Evolutionary conservation across 2,888 invertebrate genomes (phyloP), one percentile per base, ranked within the genome.

Genomic region (Nephrotoma appendiculata): DNA sequence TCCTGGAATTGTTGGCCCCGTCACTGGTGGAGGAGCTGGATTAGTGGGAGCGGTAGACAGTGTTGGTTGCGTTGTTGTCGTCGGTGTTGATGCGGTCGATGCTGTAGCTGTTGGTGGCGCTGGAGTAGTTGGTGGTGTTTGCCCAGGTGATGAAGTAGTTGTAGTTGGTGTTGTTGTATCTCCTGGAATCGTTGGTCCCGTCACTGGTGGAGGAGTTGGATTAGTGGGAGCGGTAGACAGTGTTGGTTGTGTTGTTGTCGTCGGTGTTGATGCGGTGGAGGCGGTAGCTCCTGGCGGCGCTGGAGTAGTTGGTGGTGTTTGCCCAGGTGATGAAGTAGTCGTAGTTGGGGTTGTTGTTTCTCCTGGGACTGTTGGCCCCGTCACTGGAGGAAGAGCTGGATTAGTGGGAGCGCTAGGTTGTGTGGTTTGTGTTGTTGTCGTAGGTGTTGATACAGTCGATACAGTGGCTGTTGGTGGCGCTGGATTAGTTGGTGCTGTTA

Each of bases 101-200:
- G 88, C 42, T 90, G 89, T 15, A 89, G 89, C 4, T 89, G 88
- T 1, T 87, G 87, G 5, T 87, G 88, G 0, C 87, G 87, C 3
- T 87, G 87, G 2, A 87, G 87, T 15, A 87, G 89, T 87, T 86
- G 87, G 6, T 88, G 86, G n/a, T 88, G 88, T 87, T 88, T 87
- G 86, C 89, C 87, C 83, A 88, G 88, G 45, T 89, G 89, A 44
- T 87, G 88, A 83, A 85, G 83, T 43, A 57, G 83, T 19, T 57
- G 85, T 44, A 15, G 52, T 15, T 11, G 52, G 6, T 4, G 52
- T 44, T 9, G 44, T 57, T 2, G 52, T 57, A 12, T 48, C 48
- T 9, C 48, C 48, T 48, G 48, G 48, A 15, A 1, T 52, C 1
- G 52, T 6, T 2, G 11, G 48, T 0, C 11, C 11, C 5, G 48